These are phyloP conservation scores for Escarpia spicata DNA, from an alignment of 2,888 invertebrate species.

Conservation along the genomic window DNA sequence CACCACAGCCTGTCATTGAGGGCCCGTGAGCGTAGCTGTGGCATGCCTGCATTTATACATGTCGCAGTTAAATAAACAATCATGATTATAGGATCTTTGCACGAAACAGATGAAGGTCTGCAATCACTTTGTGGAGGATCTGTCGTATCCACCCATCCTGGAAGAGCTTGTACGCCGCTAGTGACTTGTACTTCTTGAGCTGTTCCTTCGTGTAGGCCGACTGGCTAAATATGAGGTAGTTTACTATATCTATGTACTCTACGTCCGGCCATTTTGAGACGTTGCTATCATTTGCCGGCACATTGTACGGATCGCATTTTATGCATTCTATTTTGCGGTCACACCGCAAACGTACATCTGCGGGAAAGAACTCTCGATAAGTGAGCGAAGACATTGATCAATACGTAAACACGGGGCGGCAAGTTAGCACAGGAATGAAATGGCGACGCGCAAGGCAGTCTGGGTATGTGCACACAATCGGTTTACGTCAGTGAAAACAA, in stretches of 20 bases:
- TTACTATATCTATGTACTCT: neutral
- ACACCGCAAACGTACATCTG: neutral
- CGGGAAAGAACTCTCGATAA: neutral
- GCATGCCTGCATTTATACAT: too few species aligned
- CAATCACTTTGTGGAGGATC: neutral
- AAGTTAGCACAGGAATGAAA: neutral
- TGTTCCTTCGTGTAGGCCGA: neutral
- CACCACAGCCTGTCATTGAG: too few species aligned
- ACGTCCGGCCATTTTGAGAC: neutral
- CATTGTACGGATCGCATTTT: neutral
- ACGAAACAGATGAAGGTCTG: neutral
- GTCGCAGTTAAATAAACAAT: neutral
- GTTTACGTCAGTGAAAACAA: neutral
- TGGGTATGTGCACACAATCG: neutral
- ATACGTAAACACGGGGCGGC: neutral
- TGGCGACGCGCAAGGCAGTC: neutral
- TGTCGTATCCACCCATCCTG: neutral
- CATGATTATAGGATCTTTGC: neutral
- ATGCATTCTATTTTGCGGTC: neutral
- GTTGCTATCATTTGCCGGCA: neutral
- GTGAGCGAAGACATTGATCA: neutral
- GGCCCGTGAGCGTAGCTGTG: too few species aligned
- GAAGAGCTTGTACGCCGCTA: neutral
- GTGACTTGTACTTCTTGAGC: neutral
- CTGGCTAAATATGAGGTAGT: neutral